A percentile compares a stretch with the other conserved stretches of the same genome.
These are phyloP conservation scores for Aulostomus chinensis DNA, from an alignment of 2,797 vertebrate species.

Conservation along the genomic window DNA sequence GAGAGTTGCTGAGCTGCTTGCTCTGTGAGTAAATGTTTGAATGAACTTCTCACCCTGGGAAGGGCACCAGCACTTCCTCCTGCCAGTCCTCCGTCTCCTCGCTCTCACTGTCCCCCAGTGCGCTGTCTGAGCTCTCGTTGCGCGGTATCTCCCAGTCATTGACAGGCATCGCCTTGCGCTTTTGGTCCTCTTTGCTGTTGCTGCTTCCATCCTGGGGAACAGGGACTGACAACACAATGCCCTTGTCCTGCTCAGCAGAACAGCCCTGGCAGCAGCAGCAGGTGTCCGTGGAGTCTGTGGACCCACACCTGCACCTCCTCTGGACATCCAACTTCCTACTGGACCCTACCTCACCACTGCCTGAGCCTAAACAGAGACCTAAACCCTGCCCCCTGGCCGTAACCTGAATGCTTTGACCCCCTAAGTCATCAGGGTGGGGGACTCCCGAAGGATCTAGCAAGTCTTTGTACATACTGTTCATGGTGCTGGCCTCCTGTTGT, in stretches of 20 bases:
- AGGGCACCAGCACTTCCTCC: slow-evolving; percentile 93
- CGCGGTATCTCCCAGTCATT: slow-evolving; percentile 98
- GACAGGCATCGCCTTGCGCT: slow-evolving; percentile 74
- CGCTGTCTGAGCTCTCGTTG: slow-evolving; percentile 98
- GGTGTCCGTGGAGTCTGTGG: slow-evolving; percentile 72
- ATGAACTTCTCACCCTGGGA: slow-evolving; percentile 85
- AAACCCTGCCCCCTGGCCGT: slow-evolving; percentile 13
- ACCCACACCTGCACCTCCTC: slow-evolving; percentile 78
- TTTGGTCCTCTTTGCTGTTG: slow-evolving; percentile 78
- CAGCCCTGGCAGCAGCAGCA: slow-evolving; percentile 85
- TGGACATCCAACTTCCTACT: slow-evolving; percentile 46
- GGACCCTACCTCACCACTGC: slow-evolving; percentile 19
- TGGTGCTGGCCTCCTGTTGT: slow-evolving; percentile 27
- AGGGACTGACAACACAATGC: slow-evolving; percentile 80
- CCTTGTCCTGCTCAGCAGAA: slow-evolving; percentile 87
- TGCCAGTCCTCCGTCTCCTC: slow-evolving; percentile 96
- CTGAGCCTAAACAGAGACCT: slow-evolving; percentile 32
- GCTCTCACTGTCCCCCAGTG: slow-evolving; percentile 98
- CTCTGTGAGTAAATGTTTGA: background rate
- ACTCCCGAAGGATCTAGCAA: slow-evolving; percentile 49
- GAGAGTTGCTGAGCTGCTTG: background rate
- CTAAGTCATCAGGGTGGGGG: background rate
- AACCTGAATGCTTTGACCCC: slow-evolving; percentile 19
- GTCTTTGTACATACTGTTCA: slow-evolving; percentile 49
- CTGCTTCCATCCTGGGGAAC: slow-evolving; percentile 77